A percentile compares a stretch with the other conserved stretches of the same genome.
Conservation (phyloP, 1,140 invertebrate genomes). For the Pachyrhynchus sulphureomaculatus region DNA sequence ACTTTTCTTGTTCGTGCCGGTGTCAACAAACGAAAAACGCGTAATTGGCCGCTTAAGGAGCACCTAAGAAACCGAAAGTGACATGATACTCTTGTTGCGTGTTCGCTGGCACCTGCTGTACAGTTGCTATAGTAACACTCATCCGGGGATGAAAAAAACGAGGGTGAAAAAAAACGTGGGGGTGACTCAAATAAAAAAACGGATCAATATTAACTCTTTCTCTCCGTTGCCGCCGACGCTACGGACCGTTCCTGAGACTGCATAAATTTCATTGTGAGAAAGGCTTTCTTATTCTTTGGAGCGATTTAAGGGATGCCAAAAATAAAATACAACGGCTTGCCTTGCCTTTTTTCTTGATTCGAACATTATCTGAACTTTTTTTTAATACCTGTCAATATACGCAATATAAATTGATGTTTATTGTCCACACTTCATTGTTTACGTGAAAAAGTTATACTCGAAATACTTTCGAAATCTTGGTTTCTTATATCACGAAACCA, state of each 20-base stretch:
- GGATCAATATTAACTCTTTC: slow-evolving; percentile 54
- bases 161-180: slow-evolving; percentile 52
- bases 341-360: too few species aligned
- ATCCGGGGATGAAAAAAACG: slow-evolving; percentile 51
- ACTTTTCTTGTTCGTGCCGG: slow-evolving; percentile 21
- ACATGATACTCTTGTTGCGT: slow-evolving; percentile 45
- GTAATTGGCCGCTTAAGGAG: slow-evolving; percentile 39
- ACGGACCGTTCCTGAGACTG: slow-evolving; percentile 30
- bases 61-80: slow-evolving; percentile 46
- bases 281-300: neutral
- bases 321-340: too few species aligned
- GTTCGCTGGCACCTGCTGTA: slow-evolving; percentile 51
- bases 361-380: too few species aligned
- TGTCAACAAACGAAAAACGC: slow-evolving; percentile 29
- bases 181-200: slow-evolving; percentile 55
- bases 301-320: neutral
- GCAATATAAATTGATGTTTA: too few species aligned
- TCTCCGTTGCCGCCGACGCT: slow-evolving; percentile 28
- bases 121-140: slow-evolving; percentile 53
- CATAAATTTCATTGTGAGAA: slow-evolving; percentile 36
- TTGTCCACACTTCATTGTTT: too few species aligned
- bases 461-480: too few species aligned
- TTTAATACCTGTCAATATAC: too few species aligned
- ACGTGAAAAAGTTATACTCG: too few species aligned
- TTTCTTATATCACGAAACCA: too few species aligned